phyloP scores from a whole-genome alignment of 2,113 vertebrate genomes.

The Solea senegalensis region DNA sequence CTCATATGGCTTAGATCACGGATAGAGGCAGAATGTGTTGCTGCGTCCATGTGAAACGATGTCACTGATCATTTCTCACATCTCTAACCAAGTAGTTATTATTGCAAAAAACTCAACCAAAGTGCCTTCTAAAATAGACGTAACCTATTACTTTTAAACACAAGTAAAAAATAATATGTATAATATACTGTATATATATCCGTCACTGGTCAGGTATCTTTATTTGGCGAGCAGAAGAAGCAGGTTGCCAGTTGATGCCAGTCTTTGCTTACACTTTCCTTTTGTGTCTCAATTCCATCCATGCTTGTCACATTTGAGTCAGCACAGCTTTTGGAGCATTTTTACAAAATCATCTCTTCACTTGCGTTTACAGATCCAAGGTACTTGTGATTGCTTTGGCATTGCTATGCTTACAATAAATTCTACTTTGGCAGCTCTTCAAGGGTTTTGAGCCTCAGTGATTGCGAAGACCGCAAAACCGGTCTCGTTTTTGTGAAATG shows the following conservation, averaged over 20 bases:
- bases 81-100: no score
- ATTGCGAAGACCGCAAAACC: slow-evolving; percentile 57
- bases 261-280: slow-evolving; percentile 46
- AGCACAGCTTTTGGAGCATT: slow-evolving; percentile 7
- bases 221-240: slow-evolving; percentile 70
- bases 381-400: slow-evolving; percentile 63
- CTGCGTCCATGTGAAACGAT: no score
- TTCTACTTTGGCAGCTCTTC: slow-evolving; percentile 57
- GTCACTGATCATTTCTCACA: no score
- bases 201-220: slow-evolving; percentile 29
- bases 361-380: slow-evolving; percentile 50
- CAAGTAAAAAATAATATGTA: no score
- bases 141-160: no score
- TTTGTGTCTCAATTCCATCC: slow-evolving; percentile 40
- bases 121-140: no score
- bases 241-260: slow-evolving; percentile 55
- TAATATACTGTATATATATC: no score
- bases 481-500: slow-evolving; percentile 41
- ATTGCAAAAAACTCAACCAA: no score
- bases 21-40: no score
- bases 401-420: slow-evolving; percentile 51
- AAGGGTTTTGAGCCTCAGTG: slow-evolving; percentile 61
- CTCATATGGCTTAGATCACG: no score
- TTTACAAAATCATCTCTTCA: slow-evolving; percentile 61
- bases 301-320: slow-evolving; percentile 51